Evolutionary conservation across 2,797 vertebrate species (phyloP).

Genomic region (Bufotes viridis): DNA sequence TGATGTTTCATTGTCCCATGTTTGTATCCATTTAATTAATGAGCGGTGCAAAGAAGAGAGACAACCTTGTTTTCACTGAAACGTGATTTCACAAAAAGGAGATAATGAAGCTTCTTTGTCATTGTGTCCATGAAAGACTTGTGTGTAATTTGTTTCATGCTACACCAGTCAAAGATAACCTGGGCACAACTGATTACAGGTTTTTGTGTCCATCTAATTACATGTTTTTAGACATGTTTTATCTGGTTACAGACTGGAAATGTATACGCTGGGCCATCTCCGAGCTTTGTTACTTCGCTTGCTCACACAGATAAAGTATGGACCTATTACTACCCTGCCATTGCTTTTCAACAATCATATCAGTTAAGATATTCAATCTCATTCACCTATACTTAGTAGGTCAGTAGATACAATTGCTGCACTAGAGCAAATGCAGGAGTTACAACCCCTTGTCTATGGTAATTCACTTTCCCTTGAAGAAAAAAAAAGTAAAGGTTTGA

Average conservation of each 20-base stretch:
- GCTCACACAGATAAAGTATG: constrained; percentile 70
- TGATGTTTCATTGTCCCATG: constrained; percentile 72
- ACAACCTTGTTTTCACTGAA: constrained; percentile 75
- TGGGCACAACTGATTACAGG: constrained; percentile 76
- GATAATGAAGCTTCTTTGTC: constrained; percentile 72
- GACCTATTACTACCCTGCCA: constrained; percentile 69
- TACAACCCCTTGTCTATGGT: background rate
- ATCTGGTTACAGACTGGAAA: constrained; percentile 75
- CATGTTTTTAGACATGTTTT: constrained; percentile 77
- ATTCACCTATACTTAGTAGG: constrained; percentile 60
- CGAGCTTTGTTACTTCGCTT: constrained; percentile 65
- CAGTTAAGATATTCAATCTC: constrained; percentile 63
- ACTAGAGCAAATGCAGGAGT: constrained; percentile 47
- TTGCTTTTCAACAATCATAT: constrained; percentile 68
- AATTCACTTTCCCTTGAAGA: constrained; percentile 1
- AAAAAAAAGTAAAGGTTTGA: background rate
- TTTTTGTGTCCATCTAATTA: constrained; percentile 78
- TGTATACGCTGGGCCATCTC: constrained; percentile 64
- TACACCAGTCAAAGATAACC: constrained; percentile 80
- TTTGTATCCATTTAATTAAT: constrained; percentile 80
- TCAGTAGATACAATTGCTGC: constrained; percentile 58
- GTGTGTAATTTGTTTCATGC: constrained; percentile 76
- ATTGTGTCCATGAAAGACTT: constrained; percentile 71
- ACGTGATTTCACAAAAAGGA: constrained; percentile 70
- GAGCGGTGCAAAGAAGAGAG: constrained; percentile 74